Base-by-base conservation (phyloP, 1,140 invertebrate species). In the Phenacoccus solenopsis region DNA sequence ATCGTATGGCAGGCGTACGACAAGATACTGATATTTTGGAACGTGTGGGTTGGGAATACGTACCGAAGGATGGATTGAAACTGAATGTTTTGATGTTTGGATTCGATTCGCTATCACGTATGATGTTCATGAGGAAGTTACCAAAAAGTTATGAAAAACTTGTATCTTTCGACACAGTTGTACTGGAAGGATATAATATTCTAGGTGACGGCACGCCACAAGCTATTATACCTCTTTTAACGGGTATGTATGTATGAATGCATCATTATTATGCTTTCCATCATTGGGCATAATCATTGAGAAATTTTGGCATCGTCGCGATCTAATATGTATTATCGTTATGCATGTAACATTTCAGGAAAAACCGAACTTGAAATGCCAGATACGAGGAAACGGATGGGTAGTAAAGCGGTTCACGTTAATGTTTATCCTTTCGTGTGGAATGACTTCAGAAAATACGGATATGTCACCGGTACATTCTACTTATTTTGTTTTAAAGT, bases 181-280 rank as follows among this genome's bases (percentile, higher is more conserved):
- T 93, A 5, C 77, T 96, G 0, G 81, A 92, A 76, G 90, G 91
- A 71, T 84, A 94, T 74, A 96, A 96, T 75, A 95, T 96, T 69
- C 88, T 97, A 1, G 94, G 94, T 0, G 95, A 98, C 80, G 94
- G 94, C 0, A 97, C 94, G 0, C 92, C 94, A 0, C 93, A 96
- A 74, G 93, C 94, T 0, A 79, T 96, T 21, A 91, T 96, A 38
- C 94, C 94, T 0, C 89, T 98, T 59, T 80, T 98, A 0, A 96
- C 94, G 0, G 90, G 91, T 16, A 70, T 32, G 30, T 32, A 32
- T 7, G 38, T 16, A 2, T 49, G n/a, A n/a, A n/a, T n/a, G n/a
- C n/a, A n/a, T n/a, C n/a, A n/a, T n/a, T n/a, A n/a, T n/a, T n/a
- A n/a, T n/a, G n/a, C n/a, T n/a, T n/a, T n/a, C n/a, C n/a, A n/a